Percentiles rank a stretch among this genome's conserved stretches.
Evolutionary conservation across 2,888 invertebrate species (phyloP).

Genomic region (Archips crataeganus): DNA sequence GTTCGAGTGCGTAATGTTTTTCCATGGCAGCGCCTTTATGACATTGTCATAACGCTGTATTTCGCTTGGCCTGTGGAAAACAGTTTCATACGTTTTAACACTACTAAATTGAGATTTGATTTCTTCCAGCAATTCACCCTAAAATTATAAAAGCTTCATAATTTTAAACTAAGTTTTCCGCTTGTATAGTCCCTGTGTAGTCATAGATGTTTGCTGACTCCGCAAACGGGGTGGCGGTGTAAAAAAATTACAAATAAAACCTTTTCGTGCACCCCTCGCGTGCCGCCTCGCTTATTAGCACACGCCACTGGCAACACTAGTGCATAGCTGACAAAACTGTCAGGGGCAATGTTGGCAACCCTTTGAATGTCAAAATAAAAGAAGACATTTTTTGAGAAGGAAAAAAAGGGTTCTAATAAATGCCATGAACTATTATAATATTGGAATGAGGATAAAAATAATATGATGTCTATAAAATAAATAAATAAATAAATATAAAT

Average conservation of each 20-base stretch:
- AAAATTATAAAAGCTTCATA: not conserved
- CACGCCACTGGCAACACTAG: constrained; percentile 49
- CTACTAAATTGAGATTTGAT: too few species aligned
- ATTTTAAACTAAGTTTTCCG: constrained; percentile 1
- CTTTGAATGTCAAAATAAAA: not conserved
- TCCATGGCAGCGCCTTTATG: too few species aligned
- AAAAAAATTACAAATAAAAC: constrained; percentile 83
- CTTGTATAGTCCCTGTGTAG: constrained; percentile 50
- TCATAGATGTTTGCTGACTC: constrained; percentile 78
- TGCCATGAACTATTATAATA: too few species aligned
- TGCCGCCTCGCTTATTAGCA: constrained; percentile 69
- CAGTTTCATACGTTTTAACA: too few species aligned
- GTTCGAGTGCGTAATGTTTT: too few species aligned
- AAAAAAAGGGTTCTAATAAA: not conserved
- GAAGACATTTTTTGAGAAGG: not conserved
- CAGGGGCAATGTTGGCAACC: not conserved
- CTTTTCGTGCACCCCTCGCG: constrained; percentile 71
- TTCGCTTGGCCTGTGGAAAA: too few species aligned
- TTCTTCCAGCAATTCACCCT: too few species aligned
- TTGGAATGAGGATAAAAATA: too few species aligned
- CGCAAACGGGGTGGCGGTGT: constrained; percentile 78
- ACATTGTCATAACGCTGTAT: too few species aligned
- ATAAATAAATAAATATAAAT: too few species aligned
- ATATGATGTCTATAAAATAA: too few species aligned
- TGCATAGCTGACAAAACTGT: constrained; percentile 36